Evolutionary conservation across 1,140 invertebrate genomes (phyloP), one percentile per base, ranked within the genome.

Genomic region (Micrasema minimum): DNA sequence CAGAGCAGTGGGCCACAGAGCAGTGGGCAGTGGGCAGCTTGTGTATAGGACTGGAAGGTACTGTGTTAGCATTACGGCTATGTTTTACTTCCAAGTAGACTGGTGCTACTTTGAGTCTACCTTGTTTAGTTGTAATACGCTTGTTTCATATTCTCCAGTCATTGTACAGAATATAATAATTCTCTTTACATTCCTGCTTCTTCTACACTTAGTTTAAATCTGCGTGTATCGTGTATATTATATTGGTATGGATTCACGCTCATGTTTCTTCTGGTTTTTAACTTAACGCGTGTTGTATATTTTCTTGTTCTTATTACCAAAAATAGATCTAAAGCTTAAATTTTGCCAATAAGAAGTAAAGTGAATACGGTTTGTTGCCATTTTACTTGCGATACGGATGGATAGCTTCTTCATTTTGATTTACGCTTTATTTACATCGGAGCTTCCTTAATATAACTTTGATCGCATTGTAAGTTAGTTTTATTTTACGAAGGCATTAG

Each of bases 301-400:
- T 69, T 48, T 31, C 26, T 69, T 69, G 46, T 69, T 69, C 23
- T 66, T 71, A 71, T 71, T 74, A 66, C 72, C 72, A 74, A 74
- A 74, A 71, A 74, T 74, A 74, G 72, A 26, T 74, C 45, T 74
- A 71, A 74, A 64, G 53, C 64, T 74, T 74, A 9, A 31, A 45
- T 26, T 67, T 67, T 41, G 65, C 65, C 38, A 66, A 37, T 46
- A 16, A 12, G 23, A 48, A 46, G 57, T 45, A n/a, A 57, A 67
- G 48, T 64, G 37, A 41, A 69, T 48, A 50, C 66, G 57, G 45
- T 68, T 69, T 53, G 55, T 71, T 65, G 71, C 71, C 71, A 73
- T 69, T 69, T 66, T 46, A 43, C 37, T 61, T 67, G 64, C 66
- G 51, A 71, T 71, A 53, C 38, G 20, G 66, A 69, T 57, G 37